Percentiles rank a stretch among this genome's conserved stretches.
These are phyloP conservation scores for Allophyes oxyacanthae DNA, from an alignment of 2,888 invertebrate genomes.

Conservation along the genomic window DNA sequence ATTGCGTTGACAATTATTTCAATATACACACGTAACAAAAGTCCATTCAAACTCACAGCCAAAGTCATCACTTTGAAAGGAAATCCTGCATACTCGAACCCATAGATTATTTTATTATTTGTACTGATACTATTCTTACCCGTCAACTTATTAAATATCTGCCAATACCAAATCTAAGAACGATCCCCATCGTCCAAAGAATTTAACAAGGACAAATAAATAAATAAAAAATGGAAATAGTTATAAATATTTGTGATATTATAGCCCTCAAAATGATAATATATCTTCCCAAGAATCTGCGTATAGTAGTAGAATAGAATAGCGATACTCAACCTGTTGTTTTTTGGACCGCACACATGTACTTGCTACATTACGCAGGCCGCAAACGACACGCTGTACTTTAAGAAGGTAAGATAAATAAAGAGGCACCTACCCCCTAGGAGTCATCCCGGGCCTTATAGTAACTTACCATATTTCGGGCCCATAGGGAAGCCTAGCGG, in stretches of 20 bases:
- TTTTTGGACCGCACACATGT: neutral
- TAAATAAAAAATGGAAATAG: too few species aligned
- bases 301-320: neutral
- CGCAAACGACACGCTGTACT: neutral
- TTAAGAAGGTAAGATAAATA: neutral
- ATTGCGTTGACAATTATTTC: conserved; percentile 39
- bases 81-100: conserved; percentile 15
- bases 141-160: conserved; percentile 12
- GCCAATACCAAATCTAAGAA: conserved; percentile 53
- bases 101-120: conserved; percentile 14
- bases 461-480: conserved; percentile 7
- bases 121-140: conserved; percentile 7
- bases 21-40: conserved; percentile 34
- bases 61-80: conserved; percentile 38
- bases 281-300: neutral
- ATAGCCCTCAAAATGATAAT: conserved; percentile 1
- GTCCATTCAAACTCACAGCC: conserved; percentile 46
- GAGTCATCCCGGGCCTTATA: neutral
- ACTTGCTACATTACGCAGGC: neutral
- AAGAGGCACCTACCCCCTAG: neutral
- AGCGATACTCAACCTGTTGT: conserved; percentile 34
- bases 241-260: neutral
- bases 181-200: conserved; percentile 24
- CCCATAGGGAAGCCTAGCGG: neutral
- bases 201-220: too few species aligned